A percentile compares a stretch with the other conserved stretches of the same genome.
Evolutionary conservation across 2,888 invertebrate genomes (phyloP).

Genomic region (Macropis europaea): DNA sequence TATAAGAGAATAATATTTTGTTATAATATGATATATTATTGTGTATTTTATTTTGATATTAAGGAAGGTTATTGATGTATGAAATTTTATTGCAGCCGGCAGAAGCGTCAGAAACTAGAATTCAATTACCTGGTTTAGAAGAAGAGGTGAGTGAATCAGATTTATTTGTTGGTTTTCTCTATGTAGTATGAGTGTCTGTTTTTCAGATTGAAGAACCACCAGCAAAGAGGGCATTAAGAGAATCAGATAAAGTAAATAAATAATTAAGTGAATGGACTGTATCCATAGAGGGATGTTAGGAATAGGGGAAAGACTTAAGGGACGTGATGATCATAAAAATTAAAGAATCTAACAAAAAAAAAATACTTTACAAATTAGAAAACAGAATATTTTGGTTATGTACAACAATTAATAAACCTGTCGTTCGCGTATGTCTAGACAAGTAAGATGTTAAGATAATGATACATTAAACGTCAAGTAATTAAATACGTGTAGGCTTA

Average conservation of each 20-base stretch:
- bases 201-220: slow-evolving; percentile 78
- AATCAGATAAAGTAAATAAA: slow-evolving; percentile 78
- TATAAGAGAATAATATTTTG: slow-evolving; percentile 10
- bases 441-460: slow-evolving; percentile 74
- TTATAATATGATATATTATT: slow-evolving; percentile 1
- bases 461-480: slow-evolving; percentile 66
- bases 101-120: slow-evolving; percentile 90
- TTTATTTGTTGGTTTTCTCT: background rate
- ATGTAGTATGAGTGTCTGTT: background rate
- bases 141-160: slow-evolving; percentile 79
- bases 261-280: slow-evolving; percentile 72
- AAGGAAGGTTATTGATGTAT: background rate
- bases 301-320: slow-evolving; percentile 66
- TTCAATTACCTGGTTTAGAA: slow-evolving; percentile 87
- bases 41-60: background rate
- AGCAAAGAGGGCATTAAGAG: slow-evolving; percentile 77
- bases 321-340: slow-evolving; percentile 67
- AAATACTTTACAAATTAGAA: slow-evolving; percentile 77
- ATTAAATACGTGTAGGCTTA: slow-evolving; percentile 64
- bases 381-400: slow-evolving; percentile 79
- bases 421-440: slow-evolving; percentile 77
- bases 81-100: slow-evolving; percentile 83
- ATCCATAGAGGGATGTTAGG: slow-evolving; percentile 48
- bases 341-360: slow-evolving; percentile 69
- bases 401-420: slow-evolving; percentile 77